Conservation (phyloP, 2,888 invertebrate species). For the Dicranocentrus wangi region DNA sequence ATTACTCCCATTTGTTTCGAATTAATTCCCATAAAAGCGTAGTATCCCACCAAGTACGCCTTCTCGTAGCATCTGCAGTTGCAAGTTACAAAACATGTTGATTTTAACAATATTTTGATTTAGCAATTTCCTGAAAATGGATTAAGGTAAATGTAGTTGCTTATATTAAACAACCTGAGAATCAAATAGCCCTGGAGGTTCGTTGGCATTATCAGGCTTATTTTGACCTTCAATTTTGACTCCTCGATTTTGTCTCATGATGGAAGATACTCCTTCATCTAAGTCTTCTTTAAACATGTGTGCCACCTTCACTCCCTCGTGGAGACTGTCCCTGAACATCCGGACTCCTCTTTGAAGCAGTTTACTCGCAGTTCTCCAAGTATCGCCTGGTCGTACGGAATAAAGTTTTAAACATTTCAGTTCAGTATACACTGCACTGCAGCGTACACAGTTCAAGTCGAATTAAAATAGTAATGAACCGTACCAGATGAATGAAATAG, state of each 20-base stretch:
- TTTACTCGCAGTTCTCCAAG: constrained; percentile 66
- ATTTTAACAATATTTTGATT: background rate
- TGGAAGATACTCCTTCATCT: constrained; percentile 65
- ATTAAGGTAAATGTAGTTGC: background rate
- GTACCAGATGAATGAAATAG: constrained; percentile 44
- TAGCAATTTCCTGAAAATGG: background rate
- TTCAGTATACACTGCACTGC: too few species aligned
- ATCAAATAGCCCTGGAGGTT: constrained; percentile 31
- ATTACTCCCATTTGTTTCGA: constrained; percentile 85
- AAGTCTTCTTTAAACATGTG: constrained; percentile 69
- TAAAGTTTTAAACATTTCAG: too few species aligned
- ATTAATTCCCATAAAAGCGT: constrained; percentile 83
- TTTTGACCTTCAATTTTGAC: constrained; percentile 27
- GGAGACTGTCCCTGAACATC: constrained; percentile 68
- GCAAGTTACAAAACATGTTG: constrained; percentile 16
- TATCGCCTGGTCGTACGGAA: too few species aligned
- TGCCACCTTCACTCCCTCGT: constrained; percentile 71
- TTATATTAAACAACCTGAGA: constrained; percentile 37
- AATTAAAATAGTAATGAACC: constrained; percentile 10
- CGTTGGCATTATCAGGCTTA: constrained; percentile 3
- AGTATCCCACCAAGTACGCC: constrained; percentile 73
- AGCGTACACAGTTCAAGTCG: too few species aligned
- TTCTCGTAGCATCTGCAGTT: constrained; percentile 66
- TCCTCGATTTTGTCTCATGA: constrained; percentile 54
- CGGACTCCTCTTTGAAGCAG: constrained; percentile 67